Conservation (phyloP, 2,888 invertebrate genomes). For the Hypercompe scribonia region DNA sequence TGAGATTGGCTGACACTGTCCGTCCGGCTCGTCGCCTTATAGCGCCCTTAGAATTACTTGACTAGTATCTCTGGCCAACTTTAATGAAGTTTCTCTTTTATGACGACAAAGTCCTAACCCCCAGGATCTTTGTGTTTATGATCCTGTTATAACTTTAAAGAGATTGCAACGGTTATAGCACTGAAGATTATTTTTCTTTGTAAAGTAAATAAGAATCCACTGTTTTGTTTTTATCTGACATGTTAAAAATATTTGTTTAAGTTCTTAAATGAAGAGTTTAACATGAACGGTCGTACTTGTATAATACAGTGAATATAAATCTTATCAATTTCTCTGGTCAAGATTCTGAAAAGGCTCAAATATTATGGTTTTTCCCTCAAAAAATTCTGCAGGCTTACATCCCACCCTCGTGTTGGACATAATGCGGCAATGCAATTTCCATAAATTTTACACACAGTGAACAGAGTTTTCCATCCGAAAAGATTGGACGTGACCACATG, state of each 20-base stretch:
- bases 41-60: slow-evolving; percentile 66
- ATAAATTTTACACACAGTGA: slow-evolving; percentile 85
- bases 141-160: slow-evolving; percentile 80
- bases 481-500: slow-evolving; percentile 81
- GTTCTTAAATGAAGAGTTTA: slow-evolving; percentile 9
- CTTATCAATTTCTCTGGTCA: not conserved
- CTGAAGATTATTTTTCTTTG: slow-evolving; percentile 59
- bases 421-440: slow-evolving; percentile 85
- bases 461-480: slow-evolving; percentile 78
- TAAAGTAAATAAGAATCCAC: slow-evolving; percentile 53
- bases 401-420: slow-evolving; percentile 72
- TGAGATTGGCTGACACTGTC: slow-evolving; percentile 40
- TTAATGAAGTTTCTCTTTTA: slow-evolving; percentile 83
- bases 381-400: slow-evolving; percentile 59
- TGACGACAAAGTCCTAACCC: slow-evolving; percentile 71
- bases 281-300: slow-evolving; percentile 8
- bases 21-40: slow-evolving; percentile 39
- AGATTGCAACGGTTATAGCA: slow-evolving; percentile 64
- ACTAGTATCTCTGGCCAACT: slow-evolving; percentile 75
- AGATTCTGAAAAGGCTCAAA: slow-evolving; percentile 29
- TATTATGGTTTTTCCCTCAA: slow-evolving; percentile 50
- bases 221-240: slow-evolving; percentile 38
- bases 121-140: slow-evolving; percentile 79
- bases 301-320: slow-evolving; percentile 2
- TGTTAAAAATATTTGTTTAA: slow-evolving; percentile 23